Evolutionary conservation across 2,888 invertebrate species (phyloP).

Genomic region (Lithophane leautieri): DNA sequence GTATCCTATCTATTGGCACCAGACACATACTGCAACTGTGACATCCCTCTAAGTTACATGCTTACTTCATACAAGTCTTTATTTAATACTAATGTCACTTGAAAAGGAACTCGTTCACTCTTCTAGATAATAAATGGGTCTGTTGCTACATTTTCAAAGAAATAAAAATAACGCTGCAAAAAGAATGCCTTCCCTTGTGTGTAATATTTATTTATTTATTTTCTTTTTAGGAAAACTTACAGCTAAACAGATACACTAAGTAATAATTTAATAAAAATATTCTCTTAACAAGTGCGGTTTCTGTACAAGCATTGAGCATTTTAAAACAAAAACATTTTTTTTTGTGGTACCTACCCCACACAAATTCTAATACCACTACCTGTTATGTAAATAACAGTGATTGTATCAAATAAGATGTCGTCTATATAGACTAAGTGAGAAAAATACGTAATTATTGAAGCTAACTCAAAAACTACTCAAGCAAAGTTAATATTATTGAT

Average conservation of each 20-base stretch:
- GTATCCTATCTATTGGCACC: not conserved
- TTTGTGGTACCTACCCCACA: no score
- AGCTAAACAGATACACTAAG: no score
- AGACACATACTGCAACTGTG: not conserved
- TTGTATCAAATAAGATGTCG: no score
- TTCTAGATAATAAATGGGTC: conserved; percentile 5
- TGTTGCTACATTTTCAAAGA: conserved; percentile 1
- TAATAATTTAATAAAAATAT: no score
- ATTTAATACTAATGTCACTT: conserved; percentile 5
- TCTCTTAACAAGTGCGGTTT: conserved; percentile 7
- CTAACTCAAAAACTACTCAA: no score
- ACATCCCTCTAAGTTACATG: not conserved
- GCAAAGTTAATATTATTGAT: no score
- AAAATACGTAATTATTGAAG: no score
- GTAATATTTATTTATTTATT: no score
- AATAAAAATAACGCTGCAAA: conserved; percentile 14
- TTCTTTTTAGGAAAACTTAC: no score
- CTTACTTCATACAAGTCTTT: not conserved
- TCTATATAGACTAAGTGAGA: no score
- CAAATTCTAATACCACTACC: no score
- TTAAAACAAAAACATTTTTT: not conserved
- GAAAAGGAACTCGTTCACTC: conserved; percentile 1
- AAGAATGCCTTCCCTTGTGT: not conserved
- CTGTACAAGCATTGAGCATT: not conserved
- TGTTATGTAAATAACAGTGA: no score